These are phyloP conservation scores for Clamator glandarius DNA, from an alignment of 2,797 vertebrate species.

Conservation along the genomic window DNA sequence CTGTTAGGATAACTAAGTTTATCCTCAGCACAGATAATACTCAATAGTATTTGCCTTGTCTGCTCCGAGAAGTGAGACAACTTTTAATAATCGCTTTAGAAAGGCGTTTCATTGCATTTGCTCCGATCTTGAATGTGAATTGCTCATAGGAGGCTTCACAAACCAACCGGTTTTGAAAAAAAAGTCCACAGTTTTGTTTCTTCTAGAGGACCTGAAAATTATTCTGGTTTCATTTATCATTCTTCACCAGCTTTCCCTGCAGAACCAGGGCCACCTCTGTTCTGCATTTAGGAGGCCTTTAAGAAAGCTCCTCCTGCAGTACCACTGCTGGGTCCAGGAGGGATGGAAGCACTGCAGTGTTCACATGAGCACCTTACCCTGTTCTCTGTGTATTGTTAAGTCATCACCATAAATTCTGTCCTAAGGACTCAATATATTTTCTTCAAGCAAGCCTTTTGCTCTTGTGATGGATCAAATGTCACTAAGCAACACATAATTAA, in stretches of 20 bases:
- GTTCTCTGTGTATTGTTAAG: not conserved
- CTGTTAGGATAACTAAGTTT: not conserved
- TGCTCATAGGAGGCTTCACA: not conserved
- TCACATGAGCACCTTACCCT: not conserved
- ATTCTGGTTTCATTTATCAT: fast-evolving
- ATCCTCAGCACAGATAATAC: not conserved
- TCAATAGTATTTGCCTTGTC: not conserved
- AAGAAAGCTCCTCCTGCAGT: not conserved
- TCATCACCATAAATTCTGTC: fast-evolving
- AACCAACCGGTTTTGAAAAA: not conserved
- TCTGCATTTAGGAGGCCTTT: not conserved
- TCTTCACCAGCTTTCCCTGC: not conserved
- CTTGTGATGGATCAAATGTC: not conserved
- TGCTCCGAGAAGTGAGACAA: not conserved
- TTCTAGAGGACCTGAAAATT: not conserved
- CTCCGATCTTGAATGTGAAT: fast-evolving
- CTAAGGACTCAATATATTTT: not conserved
- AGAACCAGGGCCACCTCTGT: not conserved
- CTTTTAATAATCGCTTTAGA: not conserved
- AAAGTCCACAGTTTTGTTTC: fast-evolving
- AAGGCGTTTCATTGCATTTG: not conserved
- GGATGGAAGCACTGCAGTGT: not conserved
- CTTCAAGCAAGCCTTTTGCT: not conserved
- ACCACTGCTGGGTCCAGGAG: not conserved
- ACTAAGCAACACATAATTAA: not conserved